Base-by-base conservation (phyloP, 1,140 invertebrate genomes). In the Mizuhopecten yessoensis region DNA sequence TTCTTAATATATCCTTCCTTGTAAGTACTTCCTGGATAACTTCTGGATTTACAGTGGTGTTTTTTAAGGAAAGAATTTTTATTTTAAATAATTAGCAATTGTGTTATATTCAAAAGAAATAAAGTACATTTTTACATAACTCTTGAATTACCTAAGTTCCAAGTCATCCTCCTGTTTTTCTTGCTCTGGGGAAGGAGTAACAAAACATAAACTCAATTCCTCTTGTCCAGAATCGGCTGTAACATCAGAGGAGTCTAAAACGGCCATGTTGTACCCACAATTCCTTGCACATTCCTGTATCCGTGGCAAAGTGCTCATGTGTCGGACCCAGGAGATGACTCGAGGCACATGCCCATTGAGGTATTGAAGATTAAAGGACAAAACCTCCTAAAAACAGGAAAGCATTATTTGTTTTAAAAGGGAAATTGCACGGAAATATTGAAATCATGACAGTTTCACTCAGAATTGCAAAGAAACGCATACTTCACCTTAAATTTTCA, bases 251-350 rank as follows among this genome's bases (percentile, higher is more conserved):
- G 34, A 13, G 3, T 86, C 86, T 9, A 93, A 33, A 34, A 11
- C 36, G 33, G 90, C 90, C 57, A 95, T 88, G 34, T 93, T 89
- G 86, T 92, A 95, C 34, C 94, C 94, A 93, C 92, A 94, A 13
- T 87, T 33, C 0, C 86, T 23, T 86, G 94, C 87, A 29, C 94
- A 91, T 34, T 89, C 75, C 34, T 93, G 89, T 20, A 96, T 93
- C 39, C 92, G 92, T 20, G 94, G 92, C 86, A 96, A 75, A 17
- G 89, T 88, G 34, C 89, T 75, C 93, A 95, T 95, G 91, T 95
- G 95, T 88, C 86, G 33, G 49, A 94, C 91, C 95, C 95, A 96
- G 57, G 91, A 89, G n/a, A 94, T 34, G 34, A 95, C 91, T 10
- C 88, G 90, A 15, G 94, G 94, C 42, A 95, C 34, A 86, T 93